phyloP scores from a whole-genome alignment of 2,113 vertebrate species.

The Phalacrocorax aristotelis region DNA sequence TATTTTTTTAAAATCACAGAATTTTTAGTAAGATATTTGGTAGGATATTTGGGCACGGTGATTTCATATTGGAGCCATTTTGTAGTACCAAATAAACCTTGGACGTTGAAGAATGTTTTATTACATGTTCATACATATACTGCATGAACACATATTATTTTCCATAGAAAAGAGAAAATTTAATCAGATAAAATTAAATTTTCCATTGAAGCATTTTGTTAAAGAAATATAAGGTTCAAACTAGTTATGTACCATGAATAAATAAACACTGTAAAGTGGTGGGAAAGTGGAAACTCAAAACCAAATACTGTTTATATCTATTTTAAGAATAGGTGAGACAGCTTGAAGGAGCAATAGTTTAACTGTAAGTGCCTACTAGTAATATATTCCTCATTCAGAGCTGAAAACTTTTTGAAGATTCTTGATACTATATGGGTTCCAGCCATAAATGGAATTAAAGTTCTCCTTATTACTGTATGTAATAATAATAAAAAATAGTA shows the following conservation, averaged over 20 bases:
- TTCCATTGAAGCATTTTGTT: neutral
- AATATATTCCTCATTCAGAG: neutral
- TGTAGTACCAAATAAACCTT: neutral
- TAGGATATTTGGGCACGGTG: neutral
- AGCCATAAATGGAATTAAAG: neutral
- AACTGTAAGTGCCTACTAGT: neutral
- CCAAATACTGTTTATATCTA: neutral
- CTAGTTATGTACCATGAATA: neutral
- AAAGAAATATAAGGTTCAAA: neutral
- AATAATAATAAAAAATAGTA: neutral
- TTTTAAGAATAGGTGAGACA: neutral
- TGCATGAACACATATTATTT: neutral
- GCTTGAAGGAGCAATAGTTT: neutral
- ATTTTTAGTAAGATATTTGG: neutral
- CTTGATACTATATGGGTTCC: neutral
- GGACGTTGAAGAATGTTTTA: neutral
- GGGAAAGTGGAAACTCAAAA: neutral
- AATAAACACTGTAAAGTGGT: neutral
- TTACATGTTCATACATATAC: neutral
- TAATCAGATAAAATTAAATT: neutral
- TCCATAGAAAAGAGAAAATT: neutral
- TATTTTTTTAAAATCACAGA: neutral
- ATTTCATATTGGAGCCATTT: neutral
- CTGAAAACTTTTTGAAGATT: neutral
- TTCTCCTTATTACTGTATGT: neutral